These are phyloP conservation scores for Pseudomyrmex sp. DNA, from an alignment of 1,140 invertebrate species.

Conservation along the genomic window DNA sequence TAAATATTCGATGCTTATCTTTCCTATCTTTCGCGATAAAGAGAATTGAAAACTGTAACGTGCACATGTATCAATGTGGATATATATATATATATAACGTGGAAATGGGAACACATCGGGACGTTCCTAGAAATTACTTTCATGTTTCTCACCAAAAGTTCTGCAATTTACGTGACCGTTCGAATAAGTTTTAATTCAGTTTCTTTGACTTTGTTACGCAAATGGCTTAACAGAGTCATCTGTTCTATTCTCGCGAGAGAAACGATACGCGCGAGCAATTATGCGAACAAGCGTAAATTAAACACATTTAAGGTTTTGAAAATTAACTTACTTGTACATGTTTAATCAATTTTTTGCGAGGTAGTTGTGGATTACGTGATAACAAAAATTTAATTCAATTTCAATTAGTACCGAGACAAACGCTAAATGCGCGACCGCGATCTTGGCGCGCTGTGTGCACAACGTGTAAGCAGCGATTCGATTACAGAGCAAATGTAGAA, in stretches of 20 bases:
- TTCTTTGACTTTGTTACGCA: slow-evolving; percentile 22
- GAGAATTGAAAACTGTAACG: background rate
- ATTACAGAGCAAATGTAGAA: background rate
- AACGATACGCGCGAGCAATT: background rate
- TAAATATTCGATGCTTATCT: background rate
- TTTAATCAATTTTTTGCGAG: too few relatives aligned
- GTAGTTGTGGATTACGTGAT: too few relatives aligned
- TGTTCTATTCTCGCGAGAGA: slow-evolving; percentile 7
- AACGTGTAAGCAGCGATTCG: background rate
- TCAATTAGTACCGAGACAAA: too few relatives aligned
- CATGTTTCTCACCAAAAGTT: slow-evolving; percentile 7
- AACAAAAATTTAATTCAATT: too few relatives aligned
- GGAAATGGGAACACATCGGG: too few relatives aligned
- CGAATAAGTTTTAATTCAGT: slow-evolving; percentile 25
- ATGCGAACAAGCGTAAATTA: slow-evolving; percentile 9
- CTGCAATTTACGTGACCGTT: slow-evolving; percentile 12
- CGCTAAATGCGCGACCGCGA: too few relatives aligned
- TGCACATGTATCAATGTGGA: too few relatives aligned
- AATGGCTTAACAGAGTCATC: slow-evolving; percentile 30
- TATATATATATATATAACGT: too few relatives aligned
- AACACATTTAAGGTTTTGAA: background rate
- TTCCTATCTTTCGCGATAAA: background rate
- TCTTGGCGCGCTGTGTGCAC: background rate
- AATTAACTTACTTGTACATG: too few relatives aligned
- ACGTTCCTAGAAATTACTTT: slow-evolving; percentile 7